Evolutionary conservation across 2,113 vertebrate genomes (phyloP).

Genomic region (Trematomus loennbergii): DNA sequence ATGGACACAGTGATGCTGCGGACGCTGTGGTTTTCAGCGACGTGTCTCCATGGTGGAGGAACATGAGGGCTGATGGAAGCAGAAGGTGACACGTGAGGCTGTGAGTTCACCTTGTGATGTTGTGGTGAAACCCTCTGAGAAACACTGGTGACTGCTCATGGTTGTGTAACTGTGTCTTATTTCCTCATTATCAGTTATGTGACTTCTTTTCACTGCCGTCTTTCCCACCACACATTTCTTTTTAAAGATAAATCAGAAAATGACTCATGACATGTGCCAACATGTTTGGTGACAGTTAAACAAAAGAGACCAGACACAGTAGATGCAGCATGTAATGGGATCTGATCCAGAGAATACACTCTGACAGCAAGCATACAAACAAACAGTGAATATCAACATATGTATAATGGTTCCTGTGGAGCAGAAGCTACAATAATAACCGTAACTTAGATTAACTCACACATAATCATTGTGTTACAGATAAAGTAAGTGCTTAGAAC

Average conservation of each 20-base stretch:
- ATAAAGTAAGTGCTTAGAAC: not conserved
- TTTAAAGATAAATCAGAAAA: not conserved
- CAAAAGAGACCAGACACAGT: slow-evolving; percentile 25
- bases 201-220: not conserved
- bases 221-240: fast-evolving
- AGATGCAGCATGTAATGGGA: slow-evolving; percentile 32
- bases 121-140: slow-evolving; percentile 56
- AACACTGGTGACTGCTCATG: not conserved
- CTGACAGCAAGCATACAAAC: slow-evolving; percentile 19
- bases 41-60: not conserved
- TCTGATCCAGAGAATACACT: not conserved
- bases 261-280: not conserved
- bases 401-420: not conserved
- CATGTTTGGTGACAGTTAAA: slow-evolving; percentile 6
- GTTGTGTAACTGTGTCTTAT: slow-evolving; percentile 3
- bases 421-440: not conserved
- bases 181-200: not conserved
- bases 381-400: slow-evolving; percentile 5
- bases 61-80: not conserved
- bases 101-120: slow-evolving; percentile 56
- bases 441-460: not conserved
- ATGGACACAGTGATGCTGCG: not conserved
- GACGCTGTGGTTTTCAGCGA: not conserved
- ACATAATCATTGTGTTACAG: not conserved
- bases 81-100: slow-evolving; percentile 1